Base-by-base conservation (phyloP, 2,797 vertebrate genomes). In the Muscicapa striata region DNA sequence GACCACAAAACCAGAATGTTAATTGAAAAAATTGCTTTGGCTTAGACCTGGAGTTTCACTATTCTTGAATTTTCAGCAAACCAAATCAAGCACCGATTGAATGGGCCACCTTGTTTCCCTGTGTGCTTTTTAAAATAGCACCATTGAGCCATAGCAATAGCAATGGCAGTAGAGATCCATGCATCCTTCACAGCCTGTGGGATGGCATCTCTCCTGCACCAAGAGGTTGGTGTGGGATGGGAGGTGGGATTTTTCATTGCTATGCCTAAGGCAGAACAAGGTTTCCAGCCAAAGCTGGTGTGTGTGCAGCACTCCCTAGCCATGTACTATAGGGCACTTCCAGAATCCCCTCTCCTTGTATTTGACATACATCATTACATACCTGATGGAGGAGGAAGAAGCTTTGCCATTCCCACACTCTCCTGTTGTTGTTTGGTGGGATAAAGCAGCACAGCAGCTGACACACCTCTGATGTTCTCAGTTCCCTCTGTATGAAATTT, bases 61-160 rank as follows among this genome's bases (percentile, higher is more conserved):
- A 88, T 70, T 75, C 21, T 67, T 86, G 66, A 69, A 77, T 93
- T 91, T 90, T 93, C 76, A 78, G 48, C 23, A 84, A 68, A 93
- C n/a, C 40, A 69, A 55, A 15, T 22, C 3, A 36, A 34, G 19
- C 26, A 43, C 54, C 43, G 29, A 16, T 9, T 75, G 80, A 85
- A 59, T 30, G 16, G 36, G 23, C 76, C 70, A 52, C 46, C 36
- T 41, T 57, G 7, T 48, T 84, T 78, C 62, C 40, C 13, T 12
- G 7, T 1, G 3, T 20, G 26, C 41, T 82, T 55, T 87, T 52
- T 38, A 3, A 66, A 64, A 77, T 23, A 51, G 22, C 27, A 24
- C 6, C 14, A 32, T 1, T 70, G 68, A 46, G 27, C 43, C 66
- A 57, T 11, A 36, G 43, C 30, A 55, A 27, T 36, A 30, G 30